Conservation (phyloP, 2,113 vertebrate species). For the Dasyurus viverrinus region DNA sequence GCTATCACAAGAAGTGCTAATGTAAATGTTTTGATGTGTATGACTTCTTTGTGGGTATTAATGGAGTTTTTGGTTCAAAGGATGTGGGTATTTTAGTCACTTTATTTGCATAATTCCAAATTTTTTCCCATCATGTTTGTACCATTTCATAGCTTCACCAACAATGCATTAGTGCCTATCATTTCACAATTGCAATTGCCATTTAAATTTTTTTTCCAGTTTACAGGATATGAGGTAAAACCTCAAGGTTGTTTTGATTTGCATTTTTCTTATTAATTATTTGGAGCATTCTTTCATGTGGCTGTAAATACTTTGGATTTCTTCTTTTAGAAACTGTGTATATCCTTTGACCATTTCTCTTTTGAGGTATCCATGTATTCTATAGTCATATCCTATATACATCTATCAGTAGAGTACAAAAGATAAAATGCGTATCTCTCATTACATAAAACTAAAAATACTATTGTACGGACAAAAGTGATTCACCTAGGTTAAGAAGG, state of each 20-base stretch:
- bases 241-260: background rate
- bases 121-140: background rate
- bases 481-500: no score
- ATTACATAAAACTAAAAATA: no score
- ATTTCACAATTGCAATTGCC: background rate
- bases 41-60: background rate
- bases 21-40: background rate
- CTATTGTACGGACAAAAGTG: no score
- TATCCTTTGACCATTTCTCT: background rate
- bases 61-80: background rate
- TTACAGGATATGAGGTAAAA: background rate
- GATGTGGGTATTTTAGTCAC: conserved; percentile 7
- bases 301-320: background rate
- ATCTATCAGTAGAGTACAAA: background rate
- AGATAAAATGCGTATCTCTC: no score
- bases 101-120: background rate
- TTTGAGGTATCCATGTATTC: background rate
- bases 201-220: background rate
- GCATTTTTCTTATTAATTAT: background rate
- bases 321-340: background rate
- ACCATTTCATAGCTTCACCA: background rate
- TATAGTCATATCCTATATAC: background rate
- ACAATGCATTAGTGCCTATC: background rate
- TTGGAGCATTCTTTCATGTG: background rate
- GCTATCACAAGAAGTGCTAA: background rate